A percentile compares a stretch with the other conserved stretches of the same genome.
phyloP scores from a whole-genome alignment of 2,113 vertebrate genomes.

The Turnix velox region DNA sequence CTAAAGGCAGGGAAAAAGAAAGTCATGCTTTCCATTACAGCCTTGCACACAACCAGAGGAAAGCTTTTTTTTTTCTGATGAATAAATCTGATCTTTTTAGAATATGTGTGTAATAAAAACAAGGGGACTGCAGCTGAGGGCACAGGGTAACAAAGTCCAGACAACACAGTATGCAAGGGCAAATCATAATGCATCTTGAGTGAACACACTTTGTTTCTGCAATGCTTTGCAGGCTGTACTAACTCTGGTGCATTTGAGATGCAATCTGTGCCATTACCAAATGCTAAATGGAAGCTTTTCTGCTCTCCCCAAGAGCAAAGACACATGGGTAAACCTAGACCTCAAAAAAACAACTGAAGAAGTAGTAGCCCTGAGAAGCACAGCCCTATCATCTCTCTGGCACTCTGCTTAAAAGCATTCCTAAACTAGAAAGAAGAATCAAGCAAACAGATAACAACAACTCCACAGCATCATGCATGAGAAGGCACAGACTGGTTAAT shows the following conservation, averaged over 20 bases:
- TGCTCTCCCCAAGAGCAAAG: background rate
- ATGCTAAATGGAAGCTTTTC: background rate
- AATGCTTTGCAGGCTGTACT: background rate
- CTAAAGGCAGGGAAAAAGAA: background rate
- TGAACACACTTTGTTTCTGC: background rate
- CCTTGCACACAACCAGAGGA: background rate
- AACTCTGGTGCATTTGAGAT: background rate
- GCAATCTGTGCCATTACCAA: background rate
- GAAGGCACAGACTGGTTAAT: background rate
- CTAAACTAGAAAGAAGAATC: background rate
- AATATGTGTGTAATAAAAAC: background rate
- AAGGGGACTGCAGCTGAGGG: background rate
- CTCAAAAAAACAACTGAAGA: background rate
- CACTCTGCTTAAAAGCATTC: constrained; percentile 18
- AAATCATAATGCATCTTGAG: background rate
- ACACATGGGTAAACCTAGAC: background rate
- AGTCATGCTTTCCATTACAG: background rate
- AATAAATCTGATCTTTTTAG: background rate
- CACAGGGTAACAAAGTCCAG: background rate
- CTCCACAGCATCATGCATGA: background rate
- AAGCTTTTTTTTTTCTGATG: background rate
- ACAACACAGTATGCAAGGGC: background rate
- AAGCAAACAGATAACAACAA: background rate
- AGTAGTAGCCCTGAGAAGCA: background rate
- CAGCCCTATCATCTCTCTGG: background rate